Evolutionary conservation across 2,113 vertebrate genomes (phyloP), one percentile per base, ranked within the genome.

Genomic region (Tenebrosternarchus preto): DNA sequence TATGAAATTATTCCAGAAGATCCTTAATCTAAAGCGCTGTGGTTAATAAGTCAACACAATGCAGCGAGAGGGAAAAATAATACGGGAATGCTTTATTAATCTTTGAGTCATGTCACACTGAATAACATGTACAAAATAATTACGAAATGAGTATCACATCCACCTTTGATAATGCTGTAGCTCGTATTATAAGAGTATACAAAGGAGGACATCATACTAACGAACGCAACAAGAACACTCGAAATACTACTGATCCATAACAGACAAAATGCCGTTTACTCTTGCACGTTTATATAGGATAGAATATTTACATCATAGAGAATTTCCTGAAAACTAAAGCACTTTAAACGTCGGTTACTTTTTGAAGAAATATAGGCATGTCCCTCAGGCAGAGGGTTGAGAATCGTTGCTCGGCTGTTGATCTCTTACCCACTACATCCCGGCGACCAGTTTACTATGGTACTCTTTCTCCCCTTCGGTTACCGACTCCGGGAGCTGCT

Each of bases 381-480:
- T 76, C 83, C 87, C 88, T 86, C 86, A 83, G 85, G 80, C 84
- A 80, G 80, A 85, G 36, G 36, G 53, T 63, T 46, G 75, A 83
- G 60, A 82, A 80, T 82, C 76, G 53, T 46, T 63, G 72, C 73
- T 75, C 56, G 36, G 11, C 77, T 86, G 75, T 12, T 53, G 2
- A 3, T 2, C 46, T 63, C 69, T 36, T 76, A 66, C 5, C 63
- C 77, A 66, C 85, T 93, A 93, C 93, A 93, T 98, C 92, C 97
- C 97, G 86, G 95, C 95, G 46, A 93, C 93, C 81, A 92, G 87
- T 87, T 97, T 96, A 25, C 92, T 90, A 70, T 93, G 90, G 84
- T 92, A 93, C 87, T 95, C 93, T 83, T 90, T 92, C 82, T 91
- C 94, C 9, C 85, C 90, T 3, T 94, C 94, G 70, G 93, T 93